Percentiles rank a stretch among this genome's conserved stretches.
phyloP scores from a whole-genome alignment of 2,113 vertebrate genomes.

The Loxodonta africana region DNA sequence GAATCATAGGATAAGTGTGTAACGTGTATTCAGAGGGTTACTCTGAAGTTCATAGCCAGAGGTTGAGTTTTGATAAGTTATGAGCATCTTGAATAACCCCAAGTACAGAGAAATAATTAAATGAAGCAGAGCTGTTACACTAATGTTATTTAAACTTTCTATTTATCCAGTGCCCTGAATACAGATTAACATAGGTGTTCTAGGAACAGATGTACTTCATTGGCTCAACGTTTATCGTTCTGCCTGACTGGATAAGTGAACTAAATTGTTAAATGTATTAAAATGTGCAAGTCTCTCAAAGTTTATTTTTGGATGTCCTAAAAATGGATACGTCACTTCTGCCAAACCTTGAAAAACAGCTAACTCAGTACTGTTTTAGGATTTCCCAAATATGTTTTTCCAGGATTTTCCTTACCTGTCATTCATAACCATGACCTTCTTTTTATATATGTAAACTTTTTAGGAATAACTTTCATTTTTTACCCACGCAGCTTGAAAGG shows the following conservation, averaged over 20 bases:
- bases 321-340: background rate
- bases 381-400: conserved; percentile 36
- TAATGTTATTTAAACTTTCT: conserved; percentile 55
- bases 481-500: background rate
- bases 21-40: background rate
- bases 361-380: conserved; percentile 37
- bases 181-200: conserved; percentile 28
- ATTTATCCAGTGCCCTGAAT: conserved; percentile 52
- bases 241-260: conserved; percentile 18
- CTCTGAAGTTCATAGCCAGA: conserved; percentile 49
- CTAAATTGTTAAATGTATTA: conserved; percentile 27
- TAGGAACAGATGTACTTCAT: background rate
- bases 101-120: conserved; percentile 53
- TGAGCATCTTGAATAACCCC: background rate
- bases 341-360: conserved; percentile 23
- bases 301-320: background rate
- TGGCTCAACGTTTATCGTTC: conserved; percentile 10
- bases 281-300: conserved; percentile 25
- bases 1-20: background rate
- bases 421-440: background rate
- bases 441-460: conserved; percentile 16
- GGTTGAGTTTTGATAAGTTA: conserved; percentile 20
- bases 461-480: conserved; percentile 41
- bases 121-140: background rate
- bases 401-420: background rate